phyloP scores from a whole-genome alignment of 2,888 invertebrate genomes.

The Rapana venosa region DNA sequence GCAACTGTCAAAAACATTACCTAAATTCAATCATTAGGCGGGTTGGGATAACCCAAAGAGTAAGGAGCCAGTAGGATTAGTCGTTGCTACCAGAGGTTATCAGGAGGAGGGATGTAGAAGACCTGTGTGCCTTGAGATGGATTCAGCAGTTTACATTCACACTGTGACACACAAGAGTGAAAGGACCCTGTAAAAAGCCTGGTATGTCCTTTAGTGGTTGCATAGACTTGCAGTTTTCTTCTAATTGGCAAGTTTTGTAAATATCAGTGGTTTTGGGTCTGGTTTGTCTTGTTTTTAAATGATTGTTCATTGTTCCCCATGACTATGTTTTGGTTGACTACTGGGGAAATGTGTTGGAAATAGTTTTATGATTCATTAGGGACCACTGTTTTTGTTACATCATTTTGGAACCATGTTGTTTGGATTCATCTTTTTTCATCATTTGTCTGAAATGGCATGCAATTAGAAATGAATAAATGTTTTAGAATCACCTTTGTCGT shows the following conservation, averaged over 20 bases:
- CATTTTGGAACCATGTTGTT: slow-evolving; percentile 10
- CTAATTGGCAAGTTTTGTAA: neutral
- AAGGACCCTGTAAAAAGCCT: no score
- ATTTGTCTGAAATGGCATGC: slow-evolving; percentile 37
- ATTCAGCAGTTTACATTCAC: neutral
- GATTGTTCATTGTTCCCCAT: neutral
- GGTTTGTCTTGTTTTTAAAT: neutral
- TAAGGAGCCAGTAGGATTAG: no score
- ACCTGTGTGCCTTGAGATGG: neutral
- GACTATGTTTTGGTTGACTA: slow-evolving; percentile 2
- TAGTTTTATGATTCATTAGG: neutral
- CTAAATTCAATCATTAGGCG: no score
- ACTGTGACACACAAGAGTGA: no score
- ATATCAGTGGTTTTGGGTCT: neutral
- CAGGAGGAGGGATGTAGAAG: neutral
- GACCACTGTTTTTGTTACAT: slow-evolving; percentile 33
- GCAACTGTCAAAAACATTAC: no score
- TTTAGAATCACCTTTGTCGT: slow-evolving; percentile 39
- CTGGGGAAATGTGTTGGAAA: neutral
- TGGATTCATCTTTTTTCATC: neutral
- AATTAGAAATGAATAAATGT: slow-evolving; percentile 44
- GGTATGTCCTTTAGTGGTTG: no score
- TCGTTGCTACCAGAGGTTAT: no score
- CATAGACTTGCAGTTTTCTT: neutral
- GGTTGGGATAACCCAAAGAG: no score